Evolutionary conservation across 2,113 vertebrate species (phyloP), one percentile per base, ranked within the genome.

Genomic region (Sebastes fasciatus): DNA sequence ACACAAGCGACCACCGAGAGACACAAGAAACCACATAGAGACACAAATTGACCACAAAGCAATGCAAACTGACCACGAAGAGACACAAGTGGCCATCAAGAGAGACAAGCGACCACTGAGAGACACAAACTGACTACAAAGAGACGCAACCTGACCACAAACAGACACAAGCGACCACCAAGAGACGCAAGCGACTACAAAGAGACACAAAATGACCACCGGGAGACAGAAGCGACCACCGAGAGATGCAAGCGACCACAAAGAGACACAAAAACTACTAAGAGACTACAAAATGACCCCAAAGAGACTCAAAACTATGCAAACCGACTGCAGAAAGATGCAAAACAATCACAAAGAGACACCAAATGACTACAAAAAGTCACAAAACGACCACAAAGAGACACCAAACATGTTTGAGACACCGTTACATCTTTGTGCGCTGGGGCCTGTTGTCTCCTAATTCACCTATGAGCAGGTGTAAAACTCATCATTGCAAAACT

Each of bases 401-500:
- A 9, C 23, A 34, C 34, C 34, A 34, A 34, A 34, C 34, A 34
- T 34, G 34, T 34, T 34, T 34, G 34, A 34, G 34, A 34, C 34
- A 34, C 34, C 34, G 34, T 34, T 34, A 34, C 34, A 34, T 34
- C 34, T 34, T 34, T 34, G 34, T 34, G 34, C 34, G 34, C 34
- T 34, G 34, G 4, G 34, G 43, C 46, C 14, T 8, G 5, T 54
- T 54, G 54, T 51, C 1, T 16, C 8, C 0, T 64, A 63, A 79
- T 78, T 43, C 1, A 1, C 19, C 70, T 5, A 16, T 17, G 69
- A 46, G 68, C 54, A 67, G 48, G 68, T 70, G 43, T 66, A 79
- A 79, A 63, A 80, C 42, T 78, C 64, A 60, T 83, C 34, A 74
- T 16, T 57, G 64, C 52, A 70, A 55, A 80, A 77, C 49, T 60